Evolutionary conservation across 2,113 vertebrate species (phyloP).

Genomic region (Monopterus albus): DNA sequence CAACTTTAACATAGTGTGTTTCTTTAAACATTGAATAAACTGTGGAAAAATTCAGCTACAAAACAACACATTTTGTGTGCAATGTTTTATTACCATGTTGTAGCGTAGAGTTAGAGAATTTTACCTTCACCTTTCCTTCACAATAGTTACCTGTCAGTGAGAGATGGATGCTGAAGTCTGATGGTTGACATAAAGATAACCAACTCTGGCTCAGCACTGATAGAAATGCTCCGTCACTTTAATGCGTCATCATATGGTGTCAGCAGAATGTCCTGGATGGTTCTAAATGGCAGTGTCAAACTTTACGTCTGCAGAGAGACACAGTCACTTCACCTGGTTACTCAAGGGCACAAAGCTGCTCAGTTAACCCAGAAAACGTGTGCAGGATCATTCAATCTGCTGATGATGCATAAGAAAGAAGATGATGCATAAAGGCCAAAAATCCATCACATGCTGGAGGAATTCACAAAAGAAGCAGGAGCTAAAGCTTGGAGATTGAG

Average conservation of each 20-base stretch:
- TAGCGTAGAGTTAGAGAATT: too few species aligned
- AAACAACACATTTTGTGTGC: too few species aligned
- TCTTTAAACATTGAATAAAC: too few species aligned
- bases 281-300: slow-evolving; percentile 51
- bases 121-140: too few species aligned
- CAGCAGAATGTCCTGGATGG: slow-evolving; percentile 57
- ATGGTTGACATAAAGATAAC: slow-evolving; percentile 40
- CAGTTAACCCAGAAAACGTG: slow-evolving; percentile 68
- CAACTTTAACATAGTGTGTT: too few species aligned
- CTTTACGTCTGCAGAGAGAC: slow-evolving; percentile 68
- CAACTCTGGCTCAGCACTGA: slow-evolving; percentile 37
- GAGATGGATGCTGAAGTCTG: slow-evolving; percentile 33
- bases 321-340: slow-evolving; percentile 68
- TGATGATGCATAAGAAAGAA: slow-evolving; percentile 62
- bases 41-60: too few species aligned
- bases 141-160: slow-evolving; percentile 20
- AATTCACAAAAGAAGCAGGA: slow-evolving; percentile 35
- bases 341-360: slow-evolving; percentile 57
- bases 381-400: slow-evolving; percentile 63
- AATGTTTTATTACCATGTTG: too few species aligned
- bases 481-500: slow-evolving; percentile 44
- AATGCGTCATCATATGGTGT: slow-evolving; percentile 39
- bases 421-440: too few species aligned
- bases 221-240: slow-evolving; percentile 44
- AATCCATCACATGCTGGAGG: too few species aligned